phyloP scores from a whole-genome alignment of 2,113 vertebrate genomes.

The Osmerus mordax region DNA sequence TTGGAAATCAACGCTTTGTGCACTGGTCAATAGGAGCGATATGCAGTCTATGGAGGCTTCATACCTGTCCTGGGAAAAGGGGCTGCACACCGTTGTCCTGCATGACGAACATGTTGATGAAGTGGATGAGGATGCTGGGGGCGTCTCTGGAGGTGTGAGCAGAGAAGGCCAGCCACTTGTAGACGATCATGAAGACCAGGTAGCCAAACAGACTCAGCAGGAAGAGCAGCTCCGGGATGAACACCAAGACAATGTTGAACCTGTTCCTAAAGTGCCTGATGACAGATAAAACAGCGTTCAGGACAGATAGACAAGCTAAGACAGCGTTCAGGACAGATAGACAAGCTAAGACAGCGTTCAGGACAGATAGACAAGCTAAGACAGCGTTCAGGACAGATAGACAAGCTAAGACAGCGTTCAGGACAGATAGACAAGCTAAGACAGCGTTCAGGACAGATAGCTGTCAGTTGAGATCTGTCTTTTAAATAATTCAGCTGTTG shows the following conservation, averaged over 20 bases:
- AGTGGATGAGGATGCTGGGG: slow-evolving; percentile 93
- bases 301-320: slow-evolving; percentile 1
- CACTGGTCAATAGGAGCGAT: too few species aligned
- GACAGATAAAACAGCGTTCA: neutral
- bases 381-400: too few species aligned
- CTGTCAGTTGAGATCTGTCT: slow-evolving; percentile 20
- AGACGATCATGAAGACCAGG: slow-evolving; percentile 92
- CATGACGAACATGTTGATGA: slow-evolving; percentile 97
- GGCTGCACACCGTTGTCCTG: slow-evolving; percentile 50
- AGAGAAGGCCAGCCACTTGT: slow-evolving; percentile 88
- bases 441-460: too few species aligned
- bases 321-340: neutral
- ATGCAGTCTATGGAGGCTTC: too few species aligned
- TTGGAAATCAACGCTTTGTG: too few species aligned
- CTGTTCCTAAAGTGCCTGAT: slow-evolving; percentile 85
- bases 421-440: too few species aligned
- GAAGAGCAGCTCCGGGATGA: slow-evolving; percentile 93
- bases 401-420: too few species aligned
- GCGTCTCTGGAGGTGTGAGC: slow-evolving; percentile 72
- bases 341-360: neutral
- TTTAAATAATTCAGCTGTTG: neutral
- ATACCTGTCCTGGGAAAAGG: slow-evolving; percentile 86
- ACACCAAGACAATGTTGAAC: slow-evolving; percentile 84
- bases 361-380: neutral
- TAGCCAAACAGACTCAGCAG: slow-evolving; percentile 93